phyloP scores from a whole-genome alignment of 1,140 invertebrate species.

The Centruroides vittatus region DNA sequence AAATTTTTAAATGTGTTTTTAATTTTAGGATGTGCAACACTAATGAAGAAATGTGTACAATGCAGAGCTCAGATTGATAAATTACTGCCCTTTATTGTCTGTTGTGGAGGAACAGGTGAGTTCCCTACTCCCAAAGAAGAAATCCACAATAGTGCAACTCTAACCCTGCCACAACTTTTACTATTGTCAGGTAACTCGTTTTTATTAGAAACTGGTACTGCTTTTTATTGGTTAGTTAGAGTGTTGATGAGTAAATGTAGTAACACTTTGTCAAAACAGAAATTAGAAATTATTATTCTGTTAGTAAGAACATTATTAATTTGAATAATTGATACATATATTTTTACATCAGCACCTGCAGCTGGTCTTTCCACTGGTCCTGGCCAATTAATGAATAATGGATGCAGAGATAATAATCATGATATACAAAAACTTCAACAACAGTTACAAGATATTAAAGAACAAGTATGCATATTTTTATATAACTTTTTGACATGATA shows the following conservation, averaged over 20 bases:
- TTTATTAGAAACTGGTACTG: background rate
- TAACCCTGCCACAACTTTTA: too few relatives aligned
- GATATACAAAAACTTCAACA: slow-evolving; percentile 91
- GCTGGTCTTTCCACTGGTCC: too few relatives aligned
- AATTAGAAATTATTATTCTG: too few relatives aligned
- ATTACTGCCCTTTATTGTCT: slow-evolving; percentile 52
- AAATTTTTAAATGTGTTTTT: too few relatives aligned
- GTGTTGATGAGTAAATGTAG: too few relatives aligned
- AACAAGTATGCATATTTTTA: slow-evolving; percentile 50
- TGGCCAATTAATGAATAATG: slow-evolving; percentile 61
- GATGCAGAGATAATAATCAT: slow-evolving; percentile 50
- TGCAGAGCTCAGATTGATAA: slow-evolving; percentile 77
- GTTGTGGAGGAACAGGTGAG: slow-evolving; percentile 32
- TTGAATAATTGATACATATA: too few relatives aligned
- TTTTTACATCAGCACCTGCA: too few relatives aligned
- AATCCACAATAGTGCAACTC: too few relatives aligned
- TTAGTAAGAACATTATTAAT: too few relatives aligned
- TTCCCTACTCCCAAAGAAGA: background rate
- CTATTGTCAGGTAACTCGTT: background rate
- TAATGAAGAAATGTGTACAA: slow-evolving; percentile 94
- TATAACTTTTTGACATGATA: background rate
- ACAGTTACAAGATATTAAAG: slow-evolving; percentile 92
- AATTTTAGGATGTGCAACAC: slow-evolving; percentile 53
- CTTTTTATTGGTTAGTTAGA: background rate
- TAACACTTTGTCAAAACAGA: too few relatives aligned